A percentile compares a stretch with the other conserved stretches of the same genome.
Evolutionary conservation across 2,113 vertebrate species (phyloP).

Genomic region (Microcebus griseorufus): DNA sequence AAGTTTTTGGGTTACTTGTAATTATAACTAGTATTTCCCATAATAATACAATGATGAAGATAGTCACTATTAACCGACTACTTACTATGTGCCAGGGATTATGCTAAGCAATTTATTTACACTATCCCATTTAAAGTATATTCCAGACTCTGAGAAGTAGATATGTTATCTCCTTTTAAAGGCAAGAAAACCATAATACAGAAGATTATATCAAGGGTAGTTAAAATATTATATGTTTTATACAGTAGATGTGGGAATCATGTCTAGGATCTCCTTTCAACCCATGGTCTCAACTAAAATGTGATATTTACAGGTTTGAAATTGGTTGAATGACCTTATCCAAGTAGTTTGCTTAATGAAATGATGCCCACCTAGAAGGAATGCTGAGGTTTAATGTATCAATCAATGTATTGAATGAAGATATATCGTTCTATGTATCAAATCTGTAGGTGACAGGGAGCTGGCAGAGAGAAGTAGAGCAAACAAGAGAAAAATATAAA

Average conservation of each 20-base stretch:
- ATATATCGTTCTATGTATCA: neutral
- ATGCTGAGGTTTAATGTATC: neutral
- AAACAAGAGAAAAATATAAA: neutral
- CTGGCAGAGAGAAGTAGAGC: neutral
- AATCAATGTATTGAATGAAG: neutral
- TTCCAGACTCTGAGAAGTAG: neutral
- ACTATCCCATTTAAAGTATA: neutral
- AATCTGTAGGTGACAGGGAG: neutral
- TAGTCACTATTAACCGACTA: neutral
- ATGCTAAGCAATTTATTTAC: neutral
- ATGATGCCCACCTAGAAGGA: neutral
- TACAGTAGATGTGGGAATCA: neutral
- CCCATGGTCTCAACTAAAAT: neutral
- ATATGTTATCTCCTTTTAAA: neutral
- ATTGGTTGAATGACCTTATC: constrained; percentile 23
- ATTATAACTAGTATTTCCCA: neutral
- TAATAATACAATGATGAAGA: neutral
- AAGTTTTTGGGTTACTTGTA: neutral
- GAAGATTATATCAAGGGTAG: neutral
- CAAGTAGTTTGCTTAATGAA: constrained; percentile 43
- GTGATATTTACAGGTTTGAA: constrained; percentile 29
- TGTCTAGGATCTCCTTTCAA: neutral
- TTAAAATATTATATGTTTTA: constrained; percentile 12
- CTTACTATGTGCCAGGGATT: neutral
- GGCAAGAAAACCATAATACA: neutral